These are phyloP conservation scores for Myrmecobius fasciatus DNA, from an alignment of 2,113 vertebrate genomes.

Conservation along the genomic window DNA sequence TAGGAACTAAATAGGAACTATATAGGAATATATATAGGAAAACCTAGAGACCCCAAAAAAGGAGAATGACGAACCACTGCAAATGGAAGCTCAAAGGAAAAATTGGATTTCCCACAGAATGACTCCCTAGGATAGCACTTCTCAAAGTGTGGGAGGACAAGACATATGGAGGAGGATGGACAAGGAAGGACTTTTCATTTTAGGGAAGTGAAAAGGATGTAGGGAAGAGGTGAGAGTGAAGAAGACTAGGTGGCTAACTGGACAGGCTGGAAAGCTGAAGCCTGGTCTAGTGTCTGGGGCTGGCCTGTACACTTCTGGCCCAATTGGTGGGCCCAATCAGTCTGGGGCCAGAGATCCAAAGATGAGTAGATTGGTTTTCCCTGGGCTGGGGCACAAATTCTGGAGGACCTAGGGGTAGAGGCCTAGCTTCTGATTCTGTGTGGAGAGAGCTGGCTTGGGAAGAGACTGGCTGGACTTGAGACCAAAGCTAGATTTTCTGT, in stretches of 20 bases:
- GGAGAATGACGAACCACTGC: not conserved
- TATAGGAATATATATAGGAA: not conserved
- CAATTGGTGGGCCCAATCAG: not conserved
- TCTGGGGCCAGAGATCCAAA: not conserved
- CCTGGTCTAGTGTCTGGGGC: not conserved
- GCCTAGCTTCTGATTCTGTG: not conserved
- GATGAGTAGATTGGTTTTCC: not conserved
- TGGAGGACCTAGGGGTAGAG: not conserved
- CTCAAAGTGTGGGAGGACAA: not conserved
- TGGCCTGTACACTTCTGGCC: not conserved
- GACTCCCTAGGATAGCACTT: not conserved
- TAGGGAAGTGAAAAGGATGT: too few relatives aligned
- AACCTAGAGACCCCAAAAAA: not conserved
- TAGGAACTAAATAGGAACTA: too few relatives aligned
- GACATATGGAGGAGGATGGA: too few relatives aligned
- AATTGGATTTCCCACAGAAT: not conserved
- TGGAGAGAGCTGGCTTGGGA: not conserved
- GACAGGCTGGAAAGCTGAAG: not conserved
- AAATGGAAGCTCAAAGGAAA: too few relatives aligned
- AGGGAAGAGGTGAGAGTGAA: not conserved
- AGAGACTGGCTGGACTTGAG: not conserved
- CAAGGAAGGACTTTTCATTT: too few relatives aligned
- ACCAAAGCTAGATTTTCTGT: not conserved
- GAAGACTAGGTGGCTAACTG: not conserved
- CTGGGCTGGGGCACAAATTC: not conserved